A percentile compares a stretch with the other conserved stretches of the same genome.
These are phyloP conservation scores for Epinephelus moara DNA, from an alignment of 2,113 vertebrate genomes.

Conservation along the genomic window DNA sequence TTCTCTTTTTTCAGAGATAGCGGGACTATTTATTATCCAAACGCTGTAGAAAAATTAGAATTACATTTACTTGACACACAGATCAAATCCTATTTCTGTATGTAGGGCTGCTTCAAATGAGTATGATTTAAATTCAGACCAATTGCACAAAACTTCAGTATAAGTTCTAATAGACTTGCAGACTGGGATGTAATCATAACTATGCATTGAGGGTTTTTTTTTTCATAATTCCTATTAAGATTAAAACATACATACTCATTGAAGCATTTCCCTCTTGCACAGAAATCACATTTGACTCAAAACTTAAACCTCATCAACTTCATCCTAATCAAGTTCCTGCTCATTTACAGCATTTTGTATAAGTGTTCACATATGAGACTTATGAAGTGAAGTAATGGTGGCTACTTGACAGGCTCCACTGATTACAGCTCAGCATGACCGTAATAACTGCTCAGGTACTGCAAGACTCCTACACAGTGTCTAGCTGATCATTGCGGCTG, in stretches of 20 bases:
- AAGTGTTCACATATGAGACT: slow-evolving; percentile 32
- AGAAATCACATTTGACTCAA: slow-evolving; percentile 30
- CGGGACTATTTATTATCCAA: slow-evolving; percentile 40
- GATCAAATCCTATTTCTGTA: slow-evolving; percentile 39
- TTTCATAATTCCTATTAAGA: slow-evolving; percentile 27
- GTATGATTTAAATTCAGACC: slow-evolving; percentile 50
- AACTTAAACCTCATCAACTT: slow-evolving; percentile 30
- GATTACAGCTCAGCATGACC: slow-evolving; percentile 54
- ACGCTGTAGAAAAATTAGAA: slow-evolving; percentile 29
- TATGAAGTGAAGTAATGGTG: slow-evolving; percentile 25
- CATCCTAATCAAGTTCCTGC: slow-evolving; percentile 24
- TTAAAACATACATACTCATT: slow-evolving; percentile 29
- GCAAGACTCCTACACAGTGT: slow-evolving; percentile 32
- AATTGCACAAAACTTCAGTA: slow-evolving; percentile 48
- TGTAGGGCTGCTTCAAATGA: slow-evolving; percentile 36
- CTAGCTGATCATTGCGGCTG: slow-evolving; percentile 14
- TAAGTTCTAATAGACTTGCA: slow-evolving; percentile 51
- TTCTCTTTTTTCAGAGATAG: slow-evolving; percentile 41
- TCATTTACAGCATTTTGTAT: slow-evolving; percentile 32
- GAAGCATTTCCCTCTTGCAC: slow-evolving; percentile 13
- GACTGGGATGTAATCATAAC: slow-evolving; percentile 47
- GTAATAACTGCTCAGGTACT: slow-evolving; percentile 35
- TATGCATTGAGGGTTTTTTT: slow-evolving; percentile 30
- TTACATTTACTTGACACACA: slow-evolving; percentile 57
- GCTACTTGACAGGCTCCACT: slow-evolving; percentile 32